Conservation (phyloP, 2,888 invertebrate species). For the Ferrisia virgata region DNA sequence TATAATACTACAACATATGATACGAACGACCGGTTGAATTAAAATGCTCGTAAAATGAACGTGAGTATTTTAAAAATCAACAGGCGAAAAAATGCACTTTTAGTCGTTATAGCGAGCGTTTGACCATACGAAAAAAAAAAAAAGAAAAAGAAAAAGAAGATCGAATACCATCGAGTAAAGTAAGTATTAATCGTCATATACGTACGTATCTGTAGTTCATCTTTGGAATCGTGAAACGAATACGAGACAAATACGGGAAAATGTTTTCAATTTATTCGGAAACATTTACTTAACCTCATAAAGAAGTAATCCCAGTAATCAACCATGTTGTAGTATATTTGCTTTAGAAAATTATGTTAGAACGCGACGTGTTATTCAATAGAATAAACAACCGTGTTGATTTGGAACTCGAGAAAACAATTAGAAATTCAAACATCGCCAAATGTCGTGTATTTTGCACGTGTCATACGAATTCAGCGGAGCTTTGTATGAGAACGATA, state of each 20-base stretch:
- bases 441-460: constrained; percentile 3
- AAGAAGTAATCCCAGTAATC: constrained; percentile 15
- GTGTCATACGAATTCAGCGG: background rate
- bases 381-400: constrained; percentile 15
- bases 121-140: background rate
- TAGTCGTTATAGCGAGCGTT: background rate
- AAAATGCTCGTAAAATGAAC: background rate
- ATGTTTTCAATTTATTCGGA: background rate
- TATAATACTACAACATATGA: background rate
- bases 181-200: background rate
- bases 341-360: constrained; percentile 7
- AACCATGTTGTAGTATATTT: constrained; percentile 2
- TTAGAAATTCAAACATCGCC: constrained; percentile 21
- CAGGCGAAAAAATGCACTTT: background rate
- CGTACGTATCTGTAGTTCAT: background rate
- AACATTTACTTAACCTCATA: constrained; percentile 4
- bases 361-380: background rate
- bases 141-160: too few species aligned
- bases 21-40: background rate
- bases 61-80: too few species aligned
- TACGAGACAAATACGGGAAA: background rate
- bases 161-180: background rate
- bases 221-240: background rate
- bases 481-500: background rate
- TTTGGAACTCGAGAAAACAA: constrained; percentile 24